Percentiles rank a stretch among this genome's conserved stretches.
Evolutionary conservation across 2,797 vertebrate genomes (phyloP).

Genomic region (Tokudaia tokunoshimensis): DNA sequence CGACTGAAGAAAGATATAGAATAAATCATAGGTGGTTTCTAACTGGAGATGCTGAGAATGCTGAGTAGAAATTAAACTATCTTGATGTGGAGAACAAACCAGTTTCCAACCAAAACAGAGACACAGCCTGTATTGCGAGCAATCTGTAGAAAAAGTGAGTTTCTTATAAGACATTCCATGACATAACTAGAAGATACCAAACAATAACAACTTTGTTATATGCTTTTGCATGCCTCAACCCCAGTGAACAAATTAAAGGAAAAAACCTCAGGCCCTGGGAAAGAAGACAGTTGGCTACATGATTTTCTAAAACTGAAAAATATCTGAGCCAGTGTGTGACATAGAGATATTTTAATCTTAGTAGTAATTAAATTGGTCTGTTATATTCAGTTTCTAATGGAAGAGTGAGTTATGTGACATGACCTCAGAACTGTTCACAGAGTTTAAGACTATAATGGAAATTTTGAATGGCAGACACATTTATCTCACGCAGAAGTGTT

Average conservation of each 20-base stretch:
- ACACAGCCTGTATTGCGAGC: rapidly evolving
- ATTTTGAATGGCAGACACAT: not conserved
- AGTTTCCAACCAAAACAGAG: not conserved
- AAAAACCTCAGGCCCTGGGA: not conserved
- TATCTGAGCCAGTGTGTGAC: rapidly evolving
- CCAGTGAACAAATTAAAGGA: not conserved
- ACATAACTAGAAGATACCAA: not conserved
- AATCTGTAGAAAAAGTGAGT: not conserved
- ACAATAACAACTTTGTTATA: not conserved
- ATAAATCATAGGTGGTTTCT: not conserved
- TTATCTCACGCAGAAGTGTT: not conserved
- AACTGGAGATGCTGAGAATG: not conserved
- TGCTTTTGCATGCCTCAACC: rapidly evolving
- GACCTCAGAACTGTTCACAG: not conserved
- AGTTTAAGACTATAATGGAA: not conserved
- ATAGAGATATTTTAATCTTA: not conserved
- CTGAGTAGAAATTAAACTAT: not conserved
- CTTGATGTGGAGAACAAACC: not conserved
- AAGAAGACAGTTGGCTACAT: not conserved
- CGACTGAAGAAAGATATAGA: not conserved
- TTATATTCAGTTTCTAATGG: not conserved
- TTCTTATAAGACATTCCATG: not conserved
- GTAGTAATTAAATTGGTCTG: not conserved
- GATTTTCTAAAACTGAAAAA: not conserved
- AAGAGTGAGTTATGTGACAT: not conserved